Evolutionary conservation across 2,113 vertebrate genomes (phyloP), one percentile per base, ranked within the genome.

Genomic region (Rhabdornis inornatus): DNA sequence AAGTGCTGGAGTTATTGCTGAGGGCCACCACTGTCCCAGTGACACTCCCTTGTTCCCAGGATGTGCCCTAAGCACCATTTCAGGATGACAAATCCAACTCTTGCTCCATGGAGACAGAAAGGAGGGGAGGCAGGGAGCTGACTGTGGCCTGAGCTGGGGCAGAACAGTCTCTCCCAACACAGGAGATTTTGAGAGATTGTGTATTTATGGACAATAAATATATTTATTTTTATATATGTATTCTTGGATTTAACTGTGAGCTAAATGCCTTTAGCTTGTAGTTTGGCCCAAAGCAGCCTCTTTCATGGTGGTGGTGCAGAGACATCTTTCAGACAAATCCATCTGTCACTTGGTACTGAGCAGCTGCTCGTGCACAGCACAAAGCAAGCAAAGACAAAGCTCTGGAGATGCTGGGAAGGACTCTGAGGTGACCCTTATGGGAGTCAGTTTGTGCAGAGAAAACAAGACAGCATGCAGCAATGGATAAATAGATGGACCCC

Each of bases 21-120:
- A 2, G 2, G n/a, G 25, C 83, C 37, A 24, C 17, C 25, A 15
- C 20, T 33, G 33, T 24, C 33, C 47, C 1, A 1, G 12, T 1
- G 11, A 22, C 44, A 9, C 6, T 63, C 14, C 23, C 45, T 49
- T 72, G 22, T 50, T 8, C 10, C 15, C 17, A 74, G 50, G 66
- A 2, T 31, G 18, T 19, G 7, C 19, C 60, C 40, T 33, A 22
- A 28, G 12, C 14, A 30, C n/a, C 39, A 24, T 49, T 94, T 65
- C 30, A 45, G 59, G 27, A 31, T 74, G 42, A 63, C 60, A 77
- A 64, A 28, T 57, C 21, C 3, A 7, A 6, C 35, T 56, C 13
- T 50, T 57, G 2, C 24, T n/a, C 39, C 42, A 31, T 11, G 6
- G 63, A 81, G 68, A 23, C 13, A 39, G 11, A 53, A 59, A 18